phyloP scores from a whole-genome alignment of 92 coral and sea anemone species.

The Parazoanthus darwini region DNA sequence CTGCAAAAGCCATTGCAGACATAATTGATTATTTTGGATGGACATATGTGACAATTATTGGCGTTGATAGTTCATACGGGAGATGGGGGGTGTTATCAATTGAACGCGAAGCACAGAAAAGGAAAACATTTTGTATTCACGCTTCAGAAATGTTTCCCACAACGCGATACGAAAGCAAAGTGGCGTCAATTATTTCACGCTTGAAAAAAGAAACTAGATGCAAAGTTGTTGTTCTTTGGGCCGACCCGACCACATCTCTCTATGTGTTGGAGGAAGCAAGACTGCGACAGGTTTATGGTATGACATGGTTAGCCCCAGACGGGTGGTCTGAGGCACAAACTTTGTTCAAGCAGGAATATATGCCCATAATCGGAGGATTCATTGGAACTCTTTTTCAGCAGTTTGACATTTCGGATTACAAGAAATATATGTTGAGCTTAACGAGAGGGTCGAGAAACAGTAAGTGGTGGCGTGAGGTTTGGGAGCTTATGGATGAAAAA shows the following conservation, averaged over 20 bases:
- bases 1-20: conserved; percentile 85
- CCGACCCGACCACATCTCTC: conserved; percentile 54
- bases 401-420: conserved; percentile 52
- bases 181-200: conserved; percentile 53
- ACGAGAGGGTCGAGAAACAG: conserved; percentile 46
- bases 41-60: conserved; percentile 77
- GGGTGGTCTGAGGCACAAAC: conserved; percentile 73
- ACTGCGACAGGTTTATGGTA: conserved; percentile 41
- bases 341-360: conserved; percentile 50
- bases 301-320: conserved; percentile 85
- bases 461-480: conserved; percentile 36
- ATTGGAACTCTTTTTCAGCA: conserved; percentile 62
- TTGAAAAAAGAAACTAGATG: conserved; percentile 54
- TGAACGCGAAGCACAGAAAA: conserved; percentile 69
- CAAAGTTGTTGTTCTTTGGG: conserved; percentile 75
- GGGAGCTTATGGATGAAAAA: conserved; percentile 19
- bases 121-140: conserved; percentile 72
- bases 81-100: conserved; percentile 64
- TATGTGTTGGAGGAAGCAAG: conserved; percentile 57
- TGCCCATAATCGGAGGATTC: conserved; percentile 59
- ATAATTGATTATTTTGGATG: conserved; percentile 78
- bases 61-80: conserved; percentile 82
- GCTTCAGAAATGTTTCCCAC: conserved; percentile 60
- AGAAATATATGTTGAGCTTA: conserved; percentile 38
- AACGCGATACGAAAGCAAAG: conserved; percentile 59